phyloP scores from a whole-genome alignment of 2,113 vertebrate species.

The Cricetomys ansorgei region DNA sequence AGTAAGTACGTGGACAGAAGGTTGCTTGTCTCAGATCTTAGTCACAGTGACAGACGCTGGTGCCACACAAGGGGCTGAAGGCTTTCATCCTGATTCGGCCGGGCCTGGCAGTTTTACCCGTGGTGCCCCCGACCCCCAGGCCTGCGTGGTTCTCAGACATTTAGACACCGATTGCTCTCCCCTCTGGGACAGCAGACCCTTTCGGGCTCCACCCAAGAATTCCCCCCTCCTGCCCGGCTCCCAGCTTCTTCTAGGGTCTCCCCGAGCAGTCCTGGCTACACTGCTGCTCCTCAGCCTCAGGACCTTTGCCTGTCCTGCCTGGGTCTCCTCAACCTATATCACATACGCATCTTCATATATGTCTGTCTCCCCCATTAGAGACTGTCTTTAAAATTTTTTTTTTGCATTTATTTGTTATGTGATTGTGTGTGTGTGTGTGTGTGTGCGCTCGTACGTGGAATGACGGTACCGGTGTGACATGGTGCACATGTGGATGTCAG shows the following conservation, averaged over 20 bases:
- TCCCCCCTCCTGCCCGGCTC: background rate
- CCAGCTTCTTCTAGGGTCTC: background rate
- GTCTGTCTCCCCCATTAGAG: background rate
- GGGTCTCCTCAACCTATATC: background rate
- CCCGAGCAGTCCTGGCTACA: background rate
- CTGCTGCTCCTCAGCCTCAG: background rate
- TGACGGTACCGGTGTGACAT: background rate
- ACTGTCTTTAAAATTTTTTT: no score
- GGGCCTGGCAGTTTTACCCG: background rate
- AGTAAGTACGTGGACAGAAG: background rate
- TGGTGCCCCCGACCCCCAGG: no score
- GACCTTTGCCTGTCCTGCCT: background rate
- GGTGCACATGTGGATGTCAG: background rate
- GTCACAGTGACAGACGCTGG: background rate
- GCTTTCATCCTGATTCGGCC: background rate
- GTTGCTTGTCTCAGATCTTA: background rate
- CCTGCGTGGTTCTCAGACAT: no score
- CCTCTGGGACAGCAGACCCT: background rate
- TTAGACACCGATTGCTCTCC: no score
- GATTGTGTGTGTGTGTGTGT: background rate
- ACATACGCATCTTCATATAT: no score
- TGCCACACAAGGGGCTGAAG: no score
- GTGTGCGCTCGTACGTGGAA: no score
- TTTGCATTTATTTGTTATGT: background rate
- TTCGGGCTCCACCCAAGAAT: background rate